phyloP scores from a whole-genome alignment of 1,140 invertebrate genomes.

The Maniola jurtina region DNA sequence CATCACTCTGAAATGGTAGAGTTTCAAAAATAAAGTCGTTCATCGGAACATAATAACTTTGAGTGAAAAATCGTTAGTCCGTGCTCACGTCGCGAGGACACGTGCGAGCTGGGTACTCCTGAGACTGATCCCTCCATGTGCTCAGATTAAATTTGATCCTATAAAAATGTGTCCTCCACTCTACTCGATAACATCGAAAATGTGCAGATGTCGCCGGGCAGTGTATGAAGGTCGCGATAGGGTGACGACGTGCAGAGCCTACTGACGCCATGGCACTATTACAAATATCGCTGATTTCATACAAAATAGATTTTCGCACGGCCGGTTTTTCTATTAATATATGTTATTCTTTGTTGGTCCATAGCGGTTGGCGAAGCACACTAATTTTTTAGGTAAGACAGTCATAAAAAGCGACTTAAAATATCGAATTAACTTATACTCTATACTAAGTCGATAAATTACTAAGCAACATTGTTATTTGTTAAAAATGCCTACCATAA shows the following conservation, averaged over 20 bases:
- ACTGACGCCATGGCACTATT: constrained; percentile 44
- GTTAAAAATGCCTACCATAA: too few species aligned
- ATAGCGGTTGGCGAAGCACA: too few species aligned
- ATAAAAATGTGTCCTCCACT: constrained; percentile 65
- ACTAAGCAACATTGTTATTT: too few species aligned
- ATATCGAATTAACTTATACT: neutral
- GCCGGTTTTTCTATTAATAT: neutral
- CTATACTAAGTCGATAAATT: too few species aligned
- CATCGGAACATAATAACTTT: constrained; percentile 65
- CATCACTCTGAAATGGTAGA: too few species aligned
- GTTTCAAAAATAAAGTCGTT: constrained; percentile 52
- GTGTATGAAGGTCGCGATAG: constrained; percentile 49
- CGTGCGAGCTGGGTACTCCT: neutral
- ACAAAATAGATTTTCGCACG: neutral
- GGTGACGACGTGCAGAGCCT: constrained; percentile 55
- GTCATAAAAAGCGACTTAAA: too few species aligned
- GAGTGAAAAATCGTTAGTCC: constrained; percentile 70
- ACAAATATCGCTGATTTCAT: constrained; percentile 28
- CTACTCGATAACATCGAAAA: constrained; percentile 64
- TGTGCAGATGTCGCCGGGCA: constrained; percentile 70
- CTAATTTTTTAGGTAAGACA: too few species aligned
- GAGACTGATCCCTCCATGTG: constrained; percentile 73
- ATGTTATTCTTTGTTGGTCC: too few species aligned
- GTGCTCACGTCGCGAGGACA: too few species aligned
- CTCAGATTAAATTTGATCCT: constrained; percentile 76